Base-by-base conservation (phyloP, 2,113 vertebrate species). In the Pontoporia blainvillei region DNA sequence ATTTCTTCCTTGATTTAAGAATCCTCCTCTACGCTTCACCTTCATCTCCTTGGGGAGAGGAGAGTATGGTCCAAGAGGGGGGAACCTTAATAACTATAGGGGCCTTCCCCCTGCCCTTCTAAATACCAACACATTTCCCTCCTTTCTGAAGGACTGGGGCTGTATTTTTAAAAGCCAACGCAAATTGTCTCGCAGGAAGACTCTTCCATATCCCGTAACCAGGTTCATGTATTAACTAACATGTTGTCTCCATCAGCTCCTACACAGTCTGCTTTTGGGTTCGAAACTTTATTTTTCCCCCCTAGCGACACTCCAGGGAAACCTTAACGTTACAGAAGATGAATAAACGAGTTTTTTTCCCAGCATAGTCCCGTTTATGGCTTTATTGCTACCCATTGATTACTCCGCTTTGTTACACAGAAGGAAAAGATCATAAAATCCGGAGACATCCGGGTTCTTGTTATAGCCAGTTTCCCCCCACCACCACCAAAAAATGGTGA, bases 401-500 rank as follows among this genome's bases (percentile, higher is more conserved):
- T 98, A 98, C 98, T 98, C 98, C 90, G 98, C 98, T 99, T 99
- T 99, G 98, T 99, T 99, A 98, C 98, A 98, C 98, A 98, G 98
- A 99, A 98, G 99, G 99, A 99, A 99, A 98, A 99, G 99, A 99
- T 98, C 98, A 99, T 99, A 99, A 99, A 99, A 98, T 98, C 98
- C 96, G 1, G 88, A 96, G 98, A 98, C 98, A 99, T 99, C 98
- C 98, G 98, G 98, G 98, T 98, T 99, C 98, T 98, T 98, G 97
- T 98, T 98, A 96, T 98, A 98, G 98, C 97, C 96, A 97, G 91
- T 92, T 15, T 13, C 62, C 82, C 82, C 39, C 39, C 49, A 34
- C 15, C 49, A 52, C 49, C 34, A 69, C 90, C 94, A 59, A 20
- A 94, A 96, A 92, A 96, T 91, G 81, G 91, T 96, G 90, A 91